phyloP scores from a whole-genome alignment of 2,797 vertebrate genomes.

The Tragopan temminckii region DNA sequence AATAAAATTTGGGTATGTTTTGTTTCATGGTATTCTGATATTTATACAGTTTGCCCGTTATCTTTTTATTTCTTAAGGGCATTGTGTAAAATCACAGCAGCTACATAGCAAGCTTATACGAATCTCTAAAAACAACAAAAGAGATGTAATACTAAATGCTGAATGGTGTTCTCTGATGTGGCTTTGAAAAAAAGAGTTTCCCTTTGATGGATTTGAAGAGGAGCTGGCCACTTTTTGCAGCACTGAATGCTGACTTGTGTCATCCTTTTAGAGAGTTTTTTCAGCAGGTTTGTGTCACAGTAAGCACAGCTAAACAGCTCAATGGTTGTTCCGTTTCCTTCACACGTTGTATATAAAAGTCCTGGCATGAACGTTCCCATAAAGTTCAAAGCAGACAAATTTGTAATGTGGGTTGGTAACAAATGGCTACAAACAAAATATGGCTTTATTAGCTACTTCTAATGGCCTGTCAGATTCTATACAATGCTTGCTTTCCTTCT shows the following conservation, averaged over 20 bases:
- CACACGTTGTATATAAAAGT: conserved; percentile 61
- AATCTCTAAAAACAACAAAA: conserved; percentile 60
- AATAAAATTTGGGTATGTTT: conserved; percentile 45
- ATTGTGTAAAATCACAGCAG: conserved; percentile 61
- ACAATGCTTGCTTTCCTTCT: conserved; percentile 63
- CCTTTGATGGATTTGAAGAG: conserved; percentile 46
- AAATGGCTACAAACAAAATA: conserved; percentile 76
- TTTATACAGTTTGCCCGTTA: conserved; percentile 53
- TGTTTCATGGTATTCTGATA: conserved; percentile 36
- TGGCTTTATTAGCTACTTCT: conserved; percentile 76
- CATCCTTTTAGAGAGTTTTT: conserved; percentile 48
- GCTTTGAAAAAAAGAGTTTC: conserved; percentile 48
- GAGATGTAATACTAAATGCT: conserved; percentile 53
- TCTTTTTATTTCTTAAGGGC: conserved; percentile 57
- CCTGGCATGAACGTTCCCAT: conserved; percentile 61
- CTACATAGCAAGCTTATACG: conserved; percentile 34
- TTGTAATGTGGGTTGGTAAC: conserved; percentile 64
- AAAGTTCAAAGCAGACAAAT: conserved; percentile 70
- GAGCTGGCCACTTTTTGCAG: conserved; percentile 32
- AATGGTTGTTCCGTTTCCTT: conserved; percentile 69
- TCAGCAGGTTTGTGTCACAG: conserved; percentile 51
- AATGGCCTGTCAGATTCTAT: conserved; percentile 64
- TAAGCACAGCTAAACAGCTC: conserved; percentile 56
- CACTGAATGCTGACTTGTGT: conserved; percentile 58
- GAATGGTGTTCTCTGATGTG: conserved; percentile 63